Evolutionary conservation across 2,888 invertebrate genomes (phyloP).

Genomic region (Conomelus anceps): DNA sequence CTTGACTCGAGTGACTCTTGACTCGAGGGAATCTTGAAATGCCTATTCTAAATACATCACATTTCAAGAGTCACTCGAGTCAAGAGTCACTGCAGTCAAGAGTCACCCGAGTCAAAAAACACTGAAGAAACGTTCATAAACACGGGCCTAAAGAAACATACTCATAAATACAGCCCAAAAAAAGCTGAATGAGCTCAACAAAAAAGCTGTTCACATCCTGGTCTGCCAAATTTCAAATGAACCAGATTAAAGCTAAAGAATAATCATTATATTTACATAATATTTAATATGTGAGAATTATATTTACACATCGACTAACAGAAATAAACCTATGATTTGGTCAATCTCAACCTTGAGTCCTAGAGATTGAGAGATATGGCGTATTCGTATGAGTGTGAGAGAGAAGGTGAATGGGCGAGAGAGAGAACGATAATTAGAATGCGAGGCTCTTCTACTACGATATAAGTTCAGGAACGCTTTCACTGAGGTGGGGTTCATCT

Average conservation of each 20-base stretch:
- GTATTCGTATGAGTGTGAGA: neutral
- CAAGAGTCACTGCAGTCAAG: no score
- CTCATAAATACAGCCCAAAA: no score
- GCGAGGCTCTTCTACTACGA: slow-evolving; percentile 11
- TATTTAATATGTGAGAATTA: neutral
- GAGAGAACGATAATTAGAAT: neutral
- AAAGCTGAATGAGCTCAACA: neutral
- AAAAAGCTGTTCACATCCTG: neutral
- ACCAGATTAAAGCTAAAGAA: neutral
- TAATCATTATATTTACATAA: neutral
- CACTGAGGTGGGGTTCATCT: slow-evolving; percentile 33
- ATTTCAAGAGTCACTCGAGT: no score
- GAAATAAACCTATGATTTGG: neutral
- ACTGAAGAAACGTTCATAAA: no score
- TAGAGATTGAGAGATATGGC: neutral
- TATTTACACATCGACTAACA: neutral
- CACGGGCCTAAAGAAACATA: no score
- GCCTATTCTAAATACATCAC: no score
- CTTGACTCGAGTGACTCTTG: no score
- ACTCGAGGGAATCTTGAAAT: no score
- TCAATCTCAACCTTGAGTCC: neutral
- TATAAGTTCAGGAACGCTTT: slow-evolving; percentile 28
- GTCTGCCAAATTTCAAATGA: neutral
- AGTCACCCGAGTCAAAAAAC: no score
- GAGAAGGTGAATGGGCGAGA: neutral